Percentiles rank a stretch among this genome's conserved stretches.
phyloP scores from a whole-genome alignment of 2,888 invertebrate species.

The Temnothorax unifasciatus region DNA sequence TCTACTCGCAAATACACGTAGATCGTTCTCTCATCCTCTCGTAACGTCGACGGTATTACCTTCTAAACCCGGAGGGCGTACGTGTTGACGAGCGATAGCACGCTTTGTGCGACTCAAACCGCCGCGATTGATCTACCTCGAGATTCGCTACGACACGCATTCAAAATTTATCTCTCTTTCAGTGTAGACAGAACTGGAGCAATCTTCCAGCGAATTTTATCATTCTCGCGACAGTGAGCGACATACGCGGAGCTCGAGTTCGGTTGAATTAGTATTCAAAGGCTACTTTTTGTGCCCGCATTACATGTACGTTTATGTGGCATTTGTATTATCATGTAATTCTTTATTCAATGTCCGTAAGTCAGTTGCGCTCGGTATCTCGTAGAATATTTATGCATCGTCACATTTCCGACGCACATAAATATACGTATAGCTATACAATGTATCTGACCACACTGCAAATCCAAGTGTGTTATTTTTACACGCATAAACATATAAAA shows the following conservation, averaged over 20 bases:
- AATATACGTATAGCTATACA: background rate
- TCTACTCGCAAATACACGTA: slow-evolving; percentile 50
- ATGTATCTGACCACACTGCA: background rate
- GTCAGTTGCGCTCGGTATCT: background rate
- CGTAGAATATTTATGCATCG: slow-evolving; percentile 12
- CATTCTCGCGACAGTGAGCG: background rate
- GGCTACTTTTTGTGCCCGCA: background rate
- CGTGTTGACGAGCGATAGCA: slow-evolving; percentile 45
- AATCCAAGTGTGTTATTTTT: too few relatives aligned
- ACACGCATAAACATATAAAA: too few relatives aligned
- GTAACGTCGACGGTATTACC: slow-evolving; percentile 40
- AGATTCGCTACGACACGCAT: slow-evolving; percentile 14
- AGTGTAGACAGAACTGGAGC: slow-evolving; percentile 19
- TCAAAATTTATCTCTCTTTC: slow-evolving; percentile 28
- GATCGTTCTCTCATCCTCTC: slow-evolving; percentile 31
- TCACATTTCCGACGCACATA: background rate
- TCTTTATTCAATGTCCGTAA: slow-evolving; percentile 24
- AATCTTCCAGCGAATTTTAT: background rate
- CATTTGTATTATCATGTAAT: background rate
- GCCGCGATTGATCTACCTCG: slow-evolving; percentile 33
- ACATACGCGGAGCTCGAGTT: background rate
- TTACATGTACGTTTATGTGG: background rate
- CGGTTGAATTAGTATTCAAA: slow-evolving; percentile 17
- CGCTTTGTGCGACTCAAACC: slow-evolving; percentile 19
- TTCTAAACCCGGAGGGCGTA: slow-evolving; percentile 41